Evolutionary conservation across 2,888 invertebrate genomes (phyloP).

Genomic region (Entomobrya proxima): DNA sequence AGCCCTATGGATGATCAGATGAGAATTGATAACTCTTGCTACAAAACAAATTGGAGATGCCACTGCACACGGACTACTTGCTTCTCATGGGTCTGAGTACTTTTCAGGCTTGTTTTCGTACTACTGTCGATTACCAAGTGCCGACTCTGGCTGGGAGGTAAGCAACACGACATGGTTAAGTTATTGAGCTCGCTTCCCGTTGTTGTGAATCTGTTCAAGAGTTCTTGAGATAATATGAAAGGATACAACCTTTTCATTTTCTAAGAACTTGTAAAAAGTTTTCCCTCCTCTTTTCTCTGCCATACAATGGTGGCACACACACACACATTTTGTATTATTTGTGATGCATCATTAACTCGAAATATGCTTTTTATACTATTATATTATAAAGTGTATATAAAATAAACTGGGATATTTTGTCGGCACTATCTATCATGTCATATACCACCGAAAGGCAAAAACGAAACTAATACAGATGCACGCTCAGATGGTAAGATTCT

Average conservation of each 20-base stretch:
- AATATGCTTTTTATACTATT: constrained; percentile 28
- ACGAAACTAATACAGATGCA: neutral
- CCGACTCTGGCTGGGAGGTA: neutral
- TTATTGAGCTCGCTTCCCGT: neutral
- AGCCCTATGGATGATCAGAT: constrained; percentile 5
- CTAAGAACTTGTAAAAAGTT: constrained; percentile 42
- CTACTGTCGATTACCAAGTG: neutral
- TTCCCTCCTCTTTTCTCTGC: neutral
- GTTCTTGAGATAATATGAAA: constrained; percentile 40
- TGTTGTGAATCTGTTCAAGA: constrained; percentile 35
- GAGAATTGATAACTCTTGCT: neutral
- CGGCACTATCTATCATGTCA: neutral
- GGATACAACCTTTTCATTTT: constrained; percentile 56
- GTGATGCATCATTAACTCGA: constrained; percentile 62
- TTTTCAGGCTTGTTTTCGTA: neutral
- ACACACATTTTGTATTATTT: constrained; percentile 30
- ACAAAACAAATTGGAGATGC: constrained; percentile 2
- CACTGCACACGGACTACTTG: neutral
- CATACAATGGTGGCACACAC: neutral
- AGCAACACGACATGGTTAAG: neutral
- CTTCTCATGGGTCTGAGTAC: neutral
- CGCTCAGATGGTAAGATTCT: neutral
- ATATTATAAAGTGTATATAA: constrained; percentile 21
- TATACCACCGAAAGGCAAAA: neutral
- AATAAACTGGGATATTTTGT: neutral